Evolutionary conservation across 92 coral and sea anemone species (phyloP).

Genomic region (Epizoanthus rinbou): DNA sequence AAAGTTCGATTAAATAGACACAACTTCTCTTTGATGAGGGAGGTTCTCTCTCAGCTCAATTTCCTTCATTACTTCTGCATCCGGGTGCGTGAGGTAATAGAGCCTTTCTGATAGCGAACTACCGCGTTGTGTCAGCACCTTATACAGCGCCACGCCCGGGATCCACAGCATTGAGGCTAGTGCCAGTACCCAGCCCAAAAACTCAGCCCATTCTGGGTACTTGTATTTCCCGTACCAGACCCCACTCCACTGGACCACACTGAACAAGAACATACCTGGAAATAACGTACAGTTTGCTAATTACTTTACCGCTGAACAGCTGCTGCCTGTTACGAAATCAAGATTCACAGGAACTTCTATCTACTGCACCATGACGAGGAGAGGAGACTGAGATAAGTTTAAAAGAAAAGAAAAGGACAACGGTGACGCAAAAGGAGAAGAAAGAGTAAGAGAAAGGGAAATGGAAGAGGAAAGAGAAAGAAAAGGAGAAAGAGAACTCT

Average conservation of each 20-base stretch:
- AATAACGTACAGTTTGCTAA: neutral
- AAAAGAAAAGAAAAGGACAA: neutral
- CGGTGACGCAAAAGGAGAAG: neutral
- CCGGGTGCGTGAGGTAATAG: conserved; percentile 64
- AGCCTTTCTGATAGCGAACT: conserved; percentile 53
- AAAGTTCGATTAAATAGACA: too few relatives aligned
- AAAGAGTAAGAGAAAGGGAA: neutral
- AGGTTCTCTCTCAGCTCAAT: conserved; percentile 86
- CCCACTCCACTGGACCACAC: conserved; percentile 87
- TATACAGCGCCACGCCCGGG: conserved; percentile 91
- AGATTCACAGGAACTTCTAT: too few relatives aligned
- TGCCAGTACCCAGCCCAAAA: conserved; percentile 93
- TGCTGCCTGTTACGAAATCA: too few relatives aligned
- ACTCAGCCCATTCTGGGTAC: conserved; percentile 95
- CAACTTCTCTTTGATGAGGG: conserved; percentile 17
- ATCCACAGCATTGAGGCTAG: conserved; percentile 95
- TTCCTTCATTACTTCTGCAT: conserved; percentile 68
- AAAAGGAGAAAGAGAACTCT: too few relatives aligned
- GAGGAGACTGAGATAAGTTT: neutral
- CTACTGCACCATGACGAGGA: neutral
- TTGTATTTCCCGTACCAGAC: conserved; percentile 78
- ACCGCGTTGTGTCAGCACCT: conserved; percentile 63
- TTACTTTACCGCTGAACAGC: neutral
- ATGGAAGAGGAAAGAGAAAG: neutral
- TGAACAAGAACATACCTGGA: conserved; percentile 87